Evolutionary conservation across 2,888 invertebrate genomes (phyloP).

Genomic region (Archips crataeganus): DNA sequence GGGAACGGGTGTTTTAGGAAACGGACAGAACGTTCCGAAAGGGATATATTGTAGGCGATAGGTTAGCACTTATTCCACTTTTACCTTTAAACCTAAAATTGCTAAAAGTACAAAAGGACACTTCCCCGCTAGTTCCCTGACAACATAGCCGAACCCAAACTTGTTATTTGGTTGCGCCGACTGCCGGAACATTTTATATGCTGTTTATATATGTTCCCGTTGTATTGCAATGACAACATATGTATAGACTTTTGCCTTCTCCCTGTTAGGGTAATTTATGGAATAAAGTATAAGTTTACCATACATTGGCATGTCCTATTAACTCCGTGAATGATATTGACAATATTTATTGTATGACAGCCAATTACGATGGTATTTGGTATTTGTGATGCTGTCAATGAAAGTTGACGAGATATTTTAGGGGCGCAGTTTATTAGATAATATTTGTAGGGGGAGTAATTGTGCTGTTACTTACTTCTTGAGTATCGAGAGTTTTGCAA

Average conservation of each 20-base stretch:
- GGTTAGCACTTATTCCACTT: no score
- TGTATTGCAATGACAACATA: conserved; percentile 58
- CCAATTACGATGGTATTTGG: conserved; percentile 26
- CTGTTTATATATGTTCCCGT: conserved; percentile 62
- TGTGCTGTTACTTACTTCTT: not conserved
- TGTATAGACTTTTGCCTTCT: conserved; percentile 51
- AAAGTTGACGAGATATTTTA: conserved; percentile 1
- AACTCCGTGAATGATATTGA: conserved; percentile 22
- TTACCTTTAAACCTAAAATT: no score
- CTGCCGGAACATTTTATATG: conserved; percentile 73
- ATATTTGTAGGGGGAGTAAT: not conserved
- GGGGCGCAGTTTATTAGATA: not conserved
- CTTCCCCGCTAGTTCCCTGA: conserved; percentile 45
- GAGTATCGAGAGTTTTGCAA: no score
- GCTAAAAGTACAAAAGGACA: not conserved
- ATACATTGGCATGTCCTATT: conserved; percentile 36
- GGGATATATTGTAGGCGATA: no score
- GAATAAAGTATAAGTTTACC: conserved; percentile 40
- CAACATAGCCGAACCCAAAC: conserved; percentile 44
- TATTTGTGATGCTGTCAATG: not conserved
- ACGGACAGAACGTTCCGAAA: no score
- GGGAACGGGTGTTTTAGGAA: no score
- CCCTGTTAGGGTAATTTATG: conserved; percentile 57
- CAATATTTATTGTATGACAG: conserved; percentile 38
- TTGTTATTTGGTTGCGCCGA: conserved; percentile 63